Evolutionary conservation across 1,140 invertebrate genomes (phyloP), one percentile per base, ranked within the genome.

Genomic region (Pogonomyrmex barbatus): DNA sequence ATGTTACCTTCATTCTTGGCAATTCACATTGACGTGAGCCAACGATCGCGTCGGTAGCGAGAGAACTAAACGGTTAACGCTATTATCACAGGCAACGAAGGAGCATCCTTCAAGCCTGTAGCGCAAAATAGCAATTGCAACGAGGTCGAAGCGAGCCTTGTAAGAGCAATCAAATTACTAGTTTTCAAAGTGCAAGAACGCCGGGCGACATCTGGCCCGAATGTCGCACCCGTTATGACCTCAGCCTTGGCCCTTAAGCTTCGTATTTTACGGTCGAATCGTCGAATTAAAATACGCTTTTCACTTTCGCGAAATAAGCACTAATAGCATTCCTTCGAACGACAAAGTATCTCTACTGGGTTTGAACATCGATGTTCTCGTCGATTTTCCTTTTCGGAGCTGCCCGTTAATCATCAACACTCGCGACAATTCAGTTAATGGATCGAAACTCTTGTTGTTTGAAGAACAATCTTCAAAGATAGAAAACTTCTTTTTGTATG

Each of bases 121-220:
- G 67, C 39, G 17, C 42, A 82, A 73, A 47, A 42, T 60, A 39
- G 39, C 79, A 54, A 45, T 54, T 82, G 50, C 52, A 33, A 82
- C 52, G 36, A 58, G 39, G 52, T 73, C 54, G 67, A 14, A 24
- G 36, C 14, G 36, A 70, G 45, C 42, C 62, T 78, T 68, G 42
- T 68, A 68, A 86, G 77, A 82, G 77, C 85, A 86, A 86, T 86
- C 65, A 71, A 86, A 82, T 86, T 86, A 86, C 60, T 86, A 62
- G 62, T 60, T 78, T 52, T 24, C 33, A 81, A 86, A 82, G 85
- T 86, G 54, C 65, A 82, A 70, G 65, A 85, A 81, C 42, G 52
- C 68, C 63, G 17, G 36, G 45, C 36, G 45, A 70, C 85, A 62
- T 70, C 36, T 82, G 77, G 63, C 45, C 30, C 33, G 24, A 82